phyloP scores from a whole-genome alignment of 2,797 vertebrate genomes.

The Acrossocheilus fasciatus region DNA sequence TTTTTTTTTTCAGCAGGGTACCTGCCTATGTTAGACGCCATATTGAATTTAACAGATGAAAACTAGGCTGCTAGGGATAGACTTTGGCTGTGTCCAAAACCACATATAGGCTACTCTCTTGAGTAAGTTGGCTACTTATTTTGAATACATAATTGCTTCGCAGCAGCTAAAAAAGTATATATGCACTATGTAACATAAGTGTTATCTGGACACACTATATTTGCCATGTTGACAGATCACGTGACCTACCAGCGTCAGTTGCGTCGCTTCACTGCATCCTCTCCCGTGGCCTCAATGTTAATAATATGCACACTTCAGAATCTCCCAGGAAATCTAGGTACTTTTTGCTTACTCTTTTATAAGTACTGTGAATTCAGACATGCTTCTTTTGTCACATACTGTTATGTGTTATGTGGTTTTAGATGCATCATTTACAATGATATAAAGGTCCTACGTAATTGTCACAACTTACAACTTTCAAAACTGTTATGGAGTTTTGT shows the following conservation, averaged over 20 bases:
- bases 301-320: not conserved
- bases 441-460: not conserved
- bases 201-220: not conserved
- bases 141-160: not conserved
- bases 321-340: not conserved
- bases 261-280: not conserved
- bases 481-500: not conserved
- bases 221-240: not conserved
- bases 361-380: not conserved
- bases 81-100: too few relatives aligned
- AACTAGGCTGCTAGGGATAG: too few relatives aligned
- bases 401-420: not conserved
- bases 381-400: not conserved
- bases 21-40: not conserved
- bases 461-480: not conserved
- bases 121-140: not conserved
- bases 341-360: not conserved
- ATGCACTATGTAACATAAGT: not conserved
- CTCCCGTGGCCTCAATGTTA: not conserved
- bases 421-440: not conserved
- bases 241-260: not conserved
- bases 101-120: not conserved
- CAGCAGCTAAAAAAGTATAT: not conserved
- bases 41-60: not conserved
- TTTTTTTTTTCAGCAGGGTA: too few relatives aligned